These are phyloP conservation scores for Synergus laeviventris DNA, from an alignment of 2,888 invertebrate genomes.

Conservation along the genomic window DNA sequence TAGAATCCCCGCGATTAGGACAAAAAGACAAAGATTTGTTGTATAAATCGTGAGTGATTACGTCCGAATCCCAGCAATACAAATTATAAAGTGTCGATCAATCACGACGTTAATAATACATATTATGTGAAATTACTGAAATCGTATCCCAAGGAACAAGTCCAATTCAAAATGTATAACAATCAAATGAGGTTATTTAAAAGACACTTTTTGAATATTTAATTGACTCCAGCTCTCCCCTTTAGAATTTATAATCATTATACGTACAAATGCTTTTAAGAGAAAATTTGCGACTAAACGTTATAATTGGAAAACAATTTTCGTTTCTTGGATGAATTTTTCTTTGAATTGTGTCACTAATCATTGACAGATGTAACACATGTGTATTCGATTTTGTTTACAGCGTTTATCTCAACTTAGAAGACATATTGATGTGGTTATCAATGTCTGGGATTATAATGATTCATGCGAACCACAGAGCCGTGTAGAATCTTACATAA, in stretches of 20 bases:
- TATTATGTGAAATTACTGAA: not conserved
- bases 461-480: constrained; percentile 23
- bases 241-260: too few relatives aligned
- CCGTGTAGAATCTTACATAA: constrained; percentile 18
- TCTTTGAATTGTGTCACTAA: not conserved
- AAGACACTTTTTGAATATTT: too few relatives aligned
- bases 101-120: not conserved
- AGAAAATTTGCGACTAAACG: not conserved
- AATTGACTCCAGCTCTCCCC: too few relatives aligned
- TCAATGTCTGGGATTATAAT: constrained; percentile 17
- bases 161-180: not conserved
- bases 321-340: not conserved
- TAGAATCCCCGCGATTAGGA: not conserved
- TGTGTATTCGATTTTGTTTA: not conserved
- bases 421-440: constrained; percentile 12
- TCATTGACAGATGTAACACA: constrained; percentile 13
- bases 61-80: not conserved
- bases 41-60: not conserved
- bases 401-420: constrained; percentile 1
- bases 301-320: not conserved
- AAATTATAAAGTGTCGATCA: not conserved
- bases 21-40: not conserved
- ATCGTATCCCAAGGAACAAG: too few relatives aligned
- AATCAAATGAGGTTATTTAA: too few relatives aligned
- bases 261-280: too few relatives aligned